phyloP scores from a whole-genome alignment of 2,888 invertebrate species.

The Microctonus hyperodae region DNA sequence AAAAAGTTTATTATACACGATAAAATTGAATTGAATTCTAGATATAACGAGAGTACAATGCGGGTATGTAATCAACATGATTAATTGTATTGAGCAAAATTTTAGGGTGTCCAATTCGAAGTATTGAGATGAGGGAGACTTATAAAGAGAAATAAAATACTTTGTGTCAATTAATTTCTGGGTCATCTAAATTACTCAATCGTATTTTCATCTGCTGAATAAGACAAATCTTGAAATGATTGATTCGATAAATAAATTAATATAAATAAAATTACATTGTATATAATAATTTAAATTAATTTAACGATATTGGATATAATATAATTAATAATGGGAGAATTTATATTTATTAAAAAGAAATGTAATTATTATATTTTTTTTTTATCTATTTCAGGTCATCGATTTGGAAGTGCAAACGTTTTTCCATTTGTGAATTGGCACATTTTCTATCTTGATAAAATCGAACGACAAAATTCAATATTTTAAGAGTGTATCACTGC shows the following conservation, averaged over 20 bases:
- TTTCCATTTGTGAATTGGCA: slow-evolving; percentile 37
- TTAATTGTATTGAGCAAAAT: neutral
- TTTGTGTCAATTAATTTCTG: neutral
- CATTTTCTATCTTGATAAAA: slow-evolving; percentile 21
- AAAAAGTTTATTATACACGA: neutral
- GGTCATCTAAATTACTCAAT: neutral
- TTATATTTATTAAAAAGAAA: too few relatives aligned
- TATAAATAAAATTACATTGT: neutral
- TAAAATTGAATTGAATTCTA: neutral
- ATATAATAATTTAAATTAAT: too few relatives aligned
- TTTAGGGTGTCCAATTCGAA: neutral
- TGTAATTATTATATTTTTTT: slow-evolving; percentile 1
- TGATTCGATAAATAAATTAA: neutral
- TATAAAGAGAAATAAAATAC: neutral
- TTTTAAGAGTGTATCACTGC: slow-evolving; percentile 18
- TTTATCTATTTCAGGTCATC: slow-evolving; percentile 13
- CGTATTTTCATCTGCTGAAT: neutral
- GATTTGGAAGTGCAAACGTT: slow-evolving; percentile 9
- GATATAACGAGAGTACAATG: slow-evolving; percentile 5
- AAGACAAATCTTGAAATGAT: too few relatives aligned
- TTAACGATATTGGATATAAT: too few relatives aligned
- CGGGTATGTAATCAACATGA: neutral
- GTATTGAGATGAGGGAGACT: neutral
- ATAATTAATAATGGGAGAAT: too few relatives aligned
- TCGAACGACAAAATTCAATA: slow-evolving; percentile 23